phyloP scores from a whole-genome alignment of 2,797 vertebrate genomes.

The Ambastaia sidthimunki region DNA sequence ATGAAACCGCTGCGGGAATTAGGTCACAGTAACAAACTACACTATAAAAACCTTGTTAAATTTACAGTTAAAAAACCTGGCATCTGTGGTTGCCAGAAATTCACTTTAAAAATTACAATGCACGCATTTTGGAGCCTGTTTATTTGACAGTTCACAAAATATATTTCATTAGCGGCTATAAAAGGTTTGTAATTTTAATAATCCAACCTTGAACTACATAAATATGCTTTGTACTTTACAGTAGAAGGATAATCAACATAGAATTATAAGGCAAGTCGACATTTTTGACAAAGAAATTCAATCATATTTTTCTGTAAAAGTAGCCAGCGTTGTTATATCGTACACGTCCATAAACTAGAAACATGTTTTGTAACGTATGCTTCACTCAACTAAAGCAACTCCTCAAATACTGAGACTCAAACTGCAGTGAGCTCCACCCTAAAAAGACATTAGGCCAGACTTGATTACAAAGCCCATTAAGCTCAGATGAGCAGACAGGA shows the following conservation, averaged over 20 bases:
- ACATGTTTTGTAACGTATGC: not conserved
- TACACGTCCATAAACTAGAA: not conserved
- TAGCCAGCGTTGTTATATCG: too few relatives aligned
- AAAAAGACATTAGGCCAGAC: constrained; percentile 54
- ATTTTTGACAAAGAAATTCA: not conserved
- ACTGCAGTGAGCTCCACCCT: constrained; percentile 41
- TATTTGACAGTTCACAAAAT: not conserved
- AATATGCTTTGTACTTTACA: not conserved
- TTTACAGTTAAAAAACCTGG: constrained; percentile 13
- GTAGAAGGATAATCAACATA: not conserved
- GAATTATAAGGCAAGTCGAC: not conserved
- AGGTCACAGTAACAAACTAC: constrained; percentile 47
- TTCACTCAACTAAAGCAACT: not conserved
- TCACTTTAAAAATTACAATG: constrained; percentile 22
- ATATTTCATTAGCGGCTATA: not conserved
- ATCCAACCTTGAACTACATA: not conserved
- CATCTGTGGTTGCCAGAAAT: constrained; percentile 12
- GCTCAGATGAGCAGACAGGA: constrained; percentile 52
- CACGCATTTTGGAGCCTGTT: not conserved
- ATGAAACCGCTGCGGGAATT: constrained; percentile 47
- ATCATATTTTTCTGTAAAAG: too few relatives aligned
- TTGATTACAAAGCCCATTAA: constrained; percentile 66
- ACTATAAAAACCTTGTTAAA: constrained; percentile 13
- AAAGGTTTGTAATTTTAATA: not conserved
- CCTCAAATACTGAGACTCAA: not conserved